A percentile compares a stretch with the other conserved stretches of the same genome.
phyloP scores from a whole-genome alignment of 2,888 invertebrate genomes.

The Leptinotarsa rubiginosa region DNA sequence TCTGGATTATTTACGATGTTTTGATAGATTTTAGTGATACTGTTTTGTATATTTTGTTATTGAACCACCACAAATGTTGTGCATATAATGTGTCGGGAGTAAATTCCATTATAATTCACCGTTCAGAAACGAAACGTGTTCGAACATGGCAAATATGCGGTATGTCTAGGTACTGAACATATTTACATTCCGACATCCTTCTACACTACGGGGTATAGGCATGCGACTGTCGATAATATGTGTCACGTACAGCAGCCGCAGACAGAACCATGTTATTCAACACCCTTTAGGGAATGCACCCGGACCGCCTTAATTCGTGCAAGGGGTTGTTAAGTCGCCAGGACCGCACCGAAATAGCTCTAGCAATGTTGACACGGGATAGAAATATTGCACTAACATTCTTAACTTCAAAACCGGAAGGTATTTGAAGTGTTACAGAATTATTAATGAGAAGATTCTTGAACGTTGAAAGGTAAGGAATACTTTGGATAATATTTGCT shows the following conservation, averaged over 20 bases:
- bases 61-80: too few species aligned
- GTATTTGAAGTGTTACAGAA: too few species aligned
- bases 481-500: too few species aligned
- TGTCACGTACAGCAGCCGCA: slow-evolving; percentile 1
- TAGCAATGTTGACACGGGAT: neutral
- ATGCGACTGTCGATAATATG: neutral
- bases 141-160: neutral
- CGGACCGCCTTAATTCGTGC: neutral
- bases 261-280: neutral
- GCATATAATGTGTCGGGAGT: too few species aligned
- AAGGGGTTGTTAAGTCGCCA: neutral
- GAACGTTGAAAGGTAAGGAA: too few species aligned
- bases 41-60: too few species aligned
- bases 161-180: neutral
- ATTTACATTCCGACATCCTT: neutral
- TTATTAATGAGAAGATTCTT: too few species aligned
- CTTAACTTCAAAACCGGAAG: neutral
- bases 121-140: slow-evolving; percentile 1
- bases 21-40: too few species aligned
- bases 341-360: neutral
- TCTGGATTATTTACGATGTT: too few species aligned
- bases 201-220: neutral
- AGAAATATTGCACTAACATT: neutral
- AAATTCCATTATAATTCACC: too few species aligned
- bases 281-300: neutral